Percentiles rank a stretch among this genome's conserved stretches.
phyloP scores from a whole-genome alignment of 2,113 vertebrate genomes.

The Zootoca vivipara region DNA sequence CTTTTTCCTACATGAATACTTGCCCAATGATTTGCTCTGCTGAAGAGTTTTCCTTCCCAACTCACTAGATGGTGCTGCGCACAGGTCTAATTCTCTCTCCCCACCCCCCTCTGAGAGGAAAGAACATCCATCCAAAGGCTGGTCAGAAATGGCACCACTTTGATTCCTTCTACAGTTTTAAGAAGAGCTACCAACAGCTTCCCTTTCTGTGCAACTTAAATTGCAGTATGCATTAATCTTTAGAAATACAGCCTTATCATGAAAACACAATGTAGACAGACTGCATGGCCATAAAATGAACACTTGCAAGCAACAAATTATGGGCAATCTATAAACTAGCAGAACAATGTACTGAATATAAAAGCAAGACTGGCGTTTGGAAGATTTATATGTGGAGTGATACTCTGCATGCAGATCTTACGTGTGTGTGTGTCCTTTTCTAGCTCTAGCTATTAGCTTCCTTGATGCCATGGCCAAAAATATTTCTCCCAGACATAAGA shows the following conservation, averaged over 20 bases:
- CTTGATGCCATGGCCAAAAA: not conserved
- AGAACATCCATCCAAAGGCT: not conserved
- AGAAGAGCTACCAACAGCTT: not conserved
- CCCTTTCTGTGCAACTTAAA: not conserved
- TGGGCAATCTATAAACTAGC: conserved; percentile 8
- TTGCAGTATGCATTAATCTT: not conserved
- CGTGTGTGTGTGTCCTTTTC: not conserved
- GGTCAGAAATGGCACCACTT: not conserved
- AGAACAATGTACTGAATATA: conserved; percentile 25
- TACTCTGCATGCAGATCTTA: not conserved
- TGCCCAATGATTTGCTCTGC: not conserved
- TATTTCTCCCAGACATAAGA: not conserved
- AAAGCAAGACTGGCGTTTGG: conserved; percentile 29
- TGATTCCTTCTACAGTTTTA: not conserved
- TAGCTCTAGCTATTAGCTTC: not conserved
- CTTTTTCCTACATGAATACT: not conserved
- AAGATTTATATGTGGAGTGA: conserved; percentile 4
- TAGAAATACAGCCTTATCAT: conserved; percentile 25
- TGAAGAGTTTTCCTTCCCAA: not conserved
- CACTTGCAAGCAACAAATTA: conserved; percentile 25
- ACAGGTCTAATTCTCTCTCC: not conserved
- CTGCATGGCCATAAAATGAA: conserved; percentile 24
- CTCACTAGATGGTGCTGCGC: conserved; percentile 43
- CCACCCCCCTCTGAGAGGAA: fast-evolving
- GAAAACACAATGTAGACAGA: conserved; percentile 23